These are phyloP conservation scores for Atta texana DNA, from an alignment of 1,140 invertebrate genomes.

Conservation along the genomic window DNA sequence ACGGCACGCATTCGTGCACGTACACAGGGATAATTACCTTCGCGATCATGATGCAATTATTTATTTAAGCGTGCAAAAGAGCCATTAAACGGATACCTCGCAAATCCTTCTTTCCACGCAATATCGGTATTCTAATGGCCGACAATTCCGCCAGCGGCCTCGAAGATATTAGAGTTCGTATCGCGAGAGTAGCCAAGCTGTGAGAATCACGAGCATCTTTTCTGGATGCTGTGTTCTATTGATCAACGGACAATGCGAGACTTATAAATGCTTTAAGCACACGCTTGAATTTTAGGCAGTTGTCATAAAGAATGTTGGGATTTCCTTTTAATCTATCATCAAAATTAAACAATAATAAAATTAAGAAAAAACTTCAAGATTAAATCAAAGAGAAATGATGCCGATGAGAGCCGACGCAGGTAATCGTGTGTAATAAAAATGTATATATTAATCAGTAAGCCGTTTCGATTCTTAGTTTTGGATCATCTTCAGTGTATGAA, in stretches of 20 bases:
- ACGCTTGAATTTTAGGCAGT: background rate
- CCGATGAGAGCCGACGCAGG: too few relatives aligned
- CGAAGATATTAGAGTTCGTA: constrained; percentile 23
- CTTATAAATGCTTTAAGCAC: background rate
- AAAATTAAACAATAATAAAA: background rate
- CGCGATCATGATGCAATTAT: constrained; percentile 68
- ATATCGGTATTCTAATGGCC: constrained; percentile 66
- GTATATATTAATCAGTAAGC: too few relatives aligned
- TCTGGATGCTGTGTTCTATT: constrained; percentile 4
- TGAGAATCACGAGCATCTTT: background rate
- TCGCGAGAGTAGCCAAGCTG: background rate
- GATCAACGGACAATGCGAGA: background rate
- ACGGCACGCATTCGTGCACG: constrained; percentile 14
- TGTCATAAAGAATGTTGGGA: background rate
- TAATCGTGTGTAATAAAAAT: too few relatives aligned
- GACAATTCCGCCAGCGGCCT: constrained; percentile 31
- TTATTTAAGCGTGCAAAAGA: constrained; percentile 77
- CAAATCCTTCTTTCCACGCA: constrained; percentile 59
- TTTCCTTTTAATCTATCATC: background rate
- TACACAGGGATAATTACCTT: constrained; percentile 60
- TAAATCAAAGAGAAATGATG: too few relatives aligned
- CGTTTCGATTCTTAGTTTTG: too few relatives aligned
- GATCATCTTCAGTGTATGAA: too few relatives aligned
- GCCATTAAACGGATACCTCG: constrained; percentile 70
- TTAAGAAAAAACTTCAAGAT: too few relatives aligned